phyloP scores from a whole-genome alignment of 1,140 invertebrate species.

The Muscidifurax raptorellus region DNA sequence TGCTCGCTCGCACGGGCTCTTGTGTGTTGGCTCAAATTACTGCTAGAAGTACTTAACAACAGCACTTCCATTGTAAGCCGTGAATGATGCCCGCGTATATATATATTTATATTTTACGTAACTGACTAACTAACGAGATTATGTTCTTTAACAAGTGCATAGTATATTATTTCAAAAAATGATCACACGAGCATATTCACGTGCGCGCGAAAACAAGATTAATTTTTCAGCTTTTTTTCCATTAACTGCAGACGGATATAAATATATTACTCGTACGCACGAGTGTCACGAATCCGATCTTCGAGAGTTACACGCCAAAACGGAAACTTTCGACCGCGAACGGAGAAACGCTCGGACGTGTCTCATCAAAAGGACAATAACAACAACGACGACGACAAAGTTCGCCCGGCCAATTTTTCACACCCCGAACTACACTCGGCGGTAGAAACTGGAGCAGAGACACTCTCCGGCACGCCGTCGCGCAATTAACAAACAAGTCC shows the following conservation, averaged over 20 bases:
- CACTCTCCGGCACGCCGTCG: not conserved
- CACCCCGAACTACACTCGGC: not conserved
- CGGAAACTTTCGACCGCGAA: not conserved
- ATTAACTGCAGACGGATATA: too few species aligned
- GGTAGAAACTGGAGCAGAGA: not conserved
- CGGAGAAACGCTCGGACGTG: not conserved
- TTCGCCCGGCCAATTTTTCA: not conserved
- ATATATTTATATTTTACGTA: not conserved
- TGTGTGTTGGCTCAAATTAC: not conserved
- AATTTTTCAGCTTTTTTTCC: too few species aligned
- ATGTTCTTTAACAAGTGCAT: not conserved
- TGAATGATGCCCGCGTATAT: not conserved
- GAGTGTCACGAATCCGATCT: too few species aligned
- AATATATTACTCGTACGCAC: too few species aligned
- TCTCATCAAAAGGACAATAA: not conserved
- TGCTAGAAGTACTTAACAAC: not conserved
- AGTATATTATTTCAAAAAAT: too few species aligned
- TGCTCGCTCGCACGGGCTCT: conserved; percentile 1
- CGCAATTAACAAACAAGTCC: not conserved
- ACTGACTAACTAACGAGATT: not conserved
- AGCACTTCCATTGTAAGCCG: not conserved
- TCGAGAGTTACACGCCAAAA: too few species aligned
- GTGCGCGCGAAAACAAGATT: too few species aligned
- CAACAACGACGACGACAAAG: not conserved
- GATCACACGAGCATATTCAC: too few species aligned